Conservation (phyloP, 2,888 invertebrate genomes). For the Drosophila ustulata region DNA sequence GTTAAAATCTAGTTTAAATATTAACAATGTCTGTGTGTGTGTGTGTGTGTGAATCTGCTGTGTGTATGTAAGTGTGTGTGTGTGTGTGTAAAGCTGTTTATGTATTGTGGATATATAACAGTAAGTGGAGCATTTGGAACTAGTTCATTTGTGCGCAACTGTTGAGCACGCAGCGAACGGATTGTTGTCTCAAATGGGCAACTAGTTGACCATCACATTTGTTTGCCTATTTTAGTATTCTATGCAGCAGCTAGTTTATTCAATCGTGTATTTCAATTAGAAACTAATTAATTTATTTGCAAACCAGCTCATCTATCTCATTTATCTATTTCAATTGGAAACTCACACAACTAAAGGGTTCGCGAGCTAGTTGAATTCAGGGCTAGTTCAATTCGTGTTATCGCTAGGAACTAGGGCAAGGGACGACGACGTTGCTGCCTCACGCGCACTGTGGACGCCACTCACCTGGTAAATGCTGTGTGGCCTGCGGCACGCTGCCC, state of each 20-base stretch:
- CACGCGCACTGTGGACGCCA: not conserved
- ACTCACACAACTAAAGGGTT: not conserved
- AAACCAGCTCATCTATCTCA: not conserved
- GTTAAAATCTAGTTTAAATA: conserved; percentile 66
- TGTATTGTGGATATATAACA: conserved; percentile 58
- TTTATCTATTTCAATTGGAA: not conserved
- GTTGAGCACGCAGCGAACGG: not conserved
- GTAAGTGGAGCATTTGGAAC: conserved; percentile 9
- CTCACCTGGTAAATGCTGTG: conserved; percentile 85
- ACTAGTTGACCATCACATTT: not conserved
- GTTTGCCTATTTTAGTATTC: not conserved
- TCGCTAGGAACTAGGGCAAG: not conserved
- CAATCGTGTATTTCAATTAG: no score
- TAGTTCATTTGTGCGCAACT: not conserved
- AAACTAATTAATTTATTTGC: no score
- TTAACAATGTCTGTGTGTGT: conserved; percentile 49
- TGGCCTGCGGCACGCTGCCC: conserved; percentile 84
- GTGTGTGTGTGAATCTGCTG: conserved; percentile 27
- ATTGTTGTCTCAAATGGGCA: not conserved
- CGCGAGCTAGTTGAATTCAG: not conserved
- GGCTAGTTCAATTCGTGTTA: not conserved
- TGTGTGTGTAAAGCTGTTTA: conserved; percentile 54
- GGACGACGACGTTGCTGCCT: not conserved
- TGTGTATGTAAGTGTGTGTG: conserved; percentile 26
- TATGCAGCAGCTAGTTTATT: no score